These are phyloP conservation scores for Sebastes iracundus DNA, from an alignment of 2,797 vertebrate species.

Conservation along the genomic window DNA sequence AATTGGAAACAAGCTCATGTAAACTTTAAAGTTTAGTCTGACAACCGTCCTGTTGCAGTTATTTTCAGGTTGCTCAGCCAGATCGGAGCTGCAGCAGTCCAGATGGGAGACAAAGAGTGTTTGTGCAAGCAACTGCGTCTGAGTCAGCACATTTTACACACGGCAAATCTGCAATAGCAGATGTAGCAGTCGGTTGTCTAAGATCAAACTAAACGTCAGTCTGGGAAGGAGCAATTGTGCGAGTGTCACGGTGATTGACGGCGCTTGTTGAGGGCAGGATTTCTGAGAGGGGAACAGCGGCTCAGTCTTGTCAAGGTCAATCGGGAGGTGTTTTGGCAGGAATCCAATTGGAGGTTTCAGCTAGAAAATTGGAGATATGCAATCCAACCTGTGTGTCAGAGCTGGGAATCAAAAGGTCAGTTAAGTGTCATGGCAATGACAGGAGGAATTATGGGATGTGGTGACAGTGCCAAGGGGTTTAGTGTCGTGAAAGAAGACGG, in stretches of 20 bases:
- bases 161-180: constrained; percentile 51
- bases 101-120: constrained; percentile 68
- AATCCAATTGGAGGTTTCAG: constrained; percentile 68
- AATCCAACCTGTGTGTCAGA: constrained; percentile 62
- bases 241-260: constrained; percentile 67
- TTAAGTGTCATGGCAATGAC: constrained; percentile 59
- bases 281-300: constrained; percentile 61
- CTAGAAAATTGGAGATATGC: constrained; percentile 65
- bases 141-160: constrained; percentile 69
- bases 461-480: constrained; percentile 44
- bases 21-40: constrained; percentile 25
- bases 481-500: background rate
- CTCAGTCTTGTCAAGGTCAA: constrained; percentile 74
- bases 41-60: constrained; percentile 38
- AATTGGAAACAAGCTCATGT: constrained; percentile 4
- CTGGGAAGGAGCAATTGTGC: constrained; percentile 19
- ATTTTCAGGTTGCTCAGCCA: constrained; percentile 47
- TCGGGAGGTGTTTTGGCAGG: constrained; percentile 62
- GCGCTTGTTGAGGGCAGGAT: constrained; percentile 66
- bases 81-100: constrained; percentile 52
- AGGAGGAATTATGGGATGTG: constrained; percentile 53
- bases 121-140: constrained; percentile 40
- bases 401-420: constrained; percentile 66
- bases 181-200: constrained; percentile 40
- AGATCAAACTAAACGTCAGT: constrained; percentile 47